Conservation (phyloP, 35 echinoderm and acorn worm genomes). For the Holothuria glaberrima region DNA sequence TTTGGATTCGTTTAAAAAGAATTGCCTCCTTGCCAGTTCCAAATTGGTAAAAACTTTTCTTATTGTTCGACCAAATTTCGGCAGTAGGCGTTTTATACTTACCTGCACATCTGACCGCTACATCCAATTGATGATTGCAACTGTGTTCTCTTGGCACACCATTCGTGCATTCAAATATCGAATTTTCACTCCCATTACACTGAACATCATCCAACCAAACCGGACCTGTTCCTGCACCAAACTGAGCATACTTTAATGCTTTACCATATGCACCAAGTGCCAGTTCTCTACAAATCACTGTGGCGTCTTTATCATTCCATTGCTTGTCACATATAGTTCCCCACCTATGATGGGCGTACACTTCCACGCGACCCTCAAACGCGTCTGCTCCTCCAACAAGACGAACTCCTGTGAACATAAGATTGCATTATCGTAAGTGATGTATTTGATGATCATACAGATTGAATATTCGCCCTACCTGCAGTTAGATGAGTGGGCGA, state of each 20-base stretch:
- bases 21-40: no score
- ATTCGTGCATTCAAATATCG: constrained; percentile 1
- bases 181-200: constrained; percentile 3
- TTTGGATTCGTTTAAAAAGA: no score
- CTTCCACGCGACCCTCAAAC: constrained; percentile 27
- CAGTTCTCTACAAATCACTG: constrained; percentile 24
- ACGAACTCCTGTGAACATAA: not conserved
- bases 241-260: not conserved
- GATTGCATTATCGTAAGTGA: no score
- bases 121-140: not conserved
- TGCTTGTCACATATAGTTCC: constrained; percentile 25
- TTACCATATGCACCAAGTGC: not conserved
- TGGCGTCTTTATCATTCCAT: constrained; percentile 3
- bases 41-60: no score
- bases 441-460: no score
- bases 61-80: no score
- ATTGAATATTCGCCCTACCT: no score
- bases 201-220: constrained; percentile 4
- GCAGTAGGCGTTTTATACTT: no score
- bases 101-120: not conserved
- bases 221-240: constrained; percentile 26
- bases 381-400: not conserved
- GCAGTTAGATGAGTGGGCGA: no score
- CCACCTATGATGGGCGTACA: constrained; percentile 27
- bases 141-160: not conserved